Conservation (phyloP, 1,140 invertebrate species). For the Platyura marginata region DNA sequence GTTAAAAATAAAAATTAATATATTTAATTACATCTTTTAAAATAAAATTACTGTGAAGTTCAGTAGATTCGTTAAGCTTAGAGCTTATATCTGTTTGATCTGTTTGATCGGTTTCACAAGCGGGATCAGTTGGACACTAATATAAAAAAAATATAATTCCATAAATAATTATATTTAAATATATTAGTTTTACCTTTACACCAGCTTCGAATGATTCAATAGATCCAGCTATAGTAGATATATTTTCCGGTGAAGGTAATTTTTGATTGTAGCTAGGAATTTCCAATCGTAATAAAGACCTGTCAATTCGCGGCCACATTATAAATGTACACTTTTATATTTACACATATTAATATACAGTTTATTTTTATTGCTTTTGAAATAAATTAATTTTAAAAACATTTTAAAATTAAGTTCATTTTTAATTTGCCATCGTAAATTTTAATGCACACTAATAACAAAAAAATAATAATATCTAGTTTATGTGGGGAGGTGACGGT, state of each 20-base stretch:
- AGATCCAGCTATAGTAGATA: neutral
- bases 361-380: too few relatives aligned
- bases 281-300: neutral
- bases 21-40: conserved; percentile 46
- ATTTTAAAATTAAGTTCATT: too few relatives aligned
- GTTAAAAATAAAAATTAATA: conserved; percentile 3
- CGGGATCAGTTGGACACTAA: conserved; percentile 31
- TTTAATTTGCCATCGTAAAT: too few relatives aligned
- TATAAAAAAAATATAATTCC: neutral
- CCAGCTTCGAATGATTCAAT: neutral
- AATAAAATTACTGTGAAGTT: conserved; percentile 53
- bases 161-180: neutral
- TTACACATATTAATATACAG: too few relatives aligned
- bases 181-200: neutral
- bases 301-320: neutral
- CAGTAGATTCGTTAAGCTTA: conserved; percentile 54
- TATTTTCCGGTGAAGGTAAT: neutral
- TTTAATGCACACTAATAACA: too few relatives aligned
- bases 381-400: too few relatives aligned
- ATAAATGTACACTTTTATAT: too few relatives aligned
- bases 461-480: too few relatives aligned
- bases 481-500: too few relatives aligned
- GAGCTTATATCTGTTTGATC: conserved; percentile 56
- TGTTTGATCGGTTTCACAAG: conserved; percentile 56
- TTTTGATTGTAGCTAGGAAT: neutral